A percentile compares a stretch with the other conserved stretches of the same genome.
Conservation (phyloP, 2,113 vertebrate species). For the Triplophysa dalaica region DNA sequence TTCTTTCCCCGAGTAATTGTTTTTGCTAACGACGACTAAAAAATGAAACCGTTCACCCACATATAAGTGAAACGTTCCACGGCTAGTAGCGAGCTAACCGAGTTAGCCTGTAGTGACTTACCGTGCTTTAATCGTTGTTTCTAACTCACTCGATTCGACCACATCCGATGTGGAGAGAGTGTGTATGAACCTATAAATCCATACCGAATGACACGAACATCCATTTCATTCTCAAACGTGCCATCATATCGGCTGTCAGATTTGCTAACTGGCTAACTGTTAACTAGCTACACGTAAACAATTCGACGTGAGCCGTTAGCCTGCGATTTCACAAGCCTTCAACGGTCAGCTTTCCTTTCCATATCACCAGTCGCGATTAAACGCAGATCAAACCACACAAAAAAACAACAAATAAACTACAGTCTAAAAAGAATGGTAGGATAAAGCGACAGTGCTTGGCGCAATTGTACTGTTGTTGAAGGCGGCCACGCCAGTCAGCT, state of each 20-base stretch:
- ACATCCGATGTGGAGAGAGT: constrained; percentile 28
- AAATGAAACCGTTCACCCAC: neutral
- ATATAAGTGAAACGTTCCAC: neutral
- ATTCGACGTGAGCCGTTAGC: constrained; percentile 31
- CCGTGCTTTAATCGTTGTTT: constrained; percentile 34
- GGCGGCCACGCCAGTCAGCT: constrained; percentile 30
- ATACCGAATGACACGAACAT: constrained; percentile 10
- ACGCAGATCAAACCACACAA: neutral
- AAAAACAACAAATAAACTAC: neutral
- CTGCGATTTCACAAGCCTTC: constrained; percentile 11
- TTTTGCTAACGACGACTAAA: neutral
- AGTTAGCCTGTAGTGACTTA: constrained; percentile 33
- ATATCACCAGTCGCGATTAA: constrained; percentile 17
- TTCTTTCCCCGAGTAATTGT: neutral
- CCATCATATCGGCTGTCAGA: constrained; percentile 8
- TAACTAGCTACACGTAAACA: constrained; percentile 51
- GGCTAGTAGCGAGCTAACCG: constrained; percentile 11
- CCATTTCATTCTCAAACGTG: constrained; percentile 42
- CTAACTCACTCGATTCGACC: constrained; percentile 39
- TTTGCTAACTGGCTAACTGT: constrained; percentile 36
- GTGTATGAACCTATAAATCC: constrained; percentile 11
- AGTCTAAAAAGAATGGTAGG: neutral
- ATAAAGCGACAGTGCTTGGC: neutral
- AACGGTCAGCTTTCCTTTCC: constrained; percentile 47
- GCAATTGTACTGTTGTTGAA: constrained; percentile 12